Base-by-base conservation (phyloP, 2,888 invertebrate species). In the Scaptomyza cyrtandrae region DNA sequence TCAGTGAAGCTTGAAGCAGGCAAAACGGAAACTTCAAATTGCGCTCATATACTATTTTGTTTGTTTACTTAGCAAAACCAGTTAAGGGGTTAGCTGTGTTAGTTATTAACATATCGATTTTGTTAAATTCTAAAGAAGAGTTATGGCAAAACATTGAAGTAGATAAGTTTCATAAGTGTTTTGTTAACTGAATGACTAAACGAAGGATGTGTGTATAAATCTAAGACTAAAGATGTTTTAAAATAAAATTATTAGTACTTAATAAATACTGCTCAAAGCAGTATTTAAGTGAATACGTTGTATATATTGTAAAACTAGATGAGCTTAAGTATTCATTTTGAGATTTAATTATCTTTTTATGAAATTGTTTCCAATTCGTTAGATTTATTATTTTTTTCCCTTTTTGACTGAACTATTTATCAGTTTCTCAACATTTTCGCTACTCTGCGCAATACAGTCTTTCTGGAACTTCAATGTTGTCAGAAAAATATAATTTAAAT, bases 11-110 rank as follows among this genome's bases (percentile, higher is more conserved):
- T 56, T 53, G 60, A 63, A 55, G 57, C 27, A 41, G 45, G 31
- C 58, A 27, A 56, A 68, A 65, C 43, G 14, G 52, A 58, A 70
- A 55, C 56, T 49, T 31, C n/a, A 27, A 59, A 39, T 56, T 56
- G 39, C 24, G 4, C 56, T 33, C 41, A 49, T 55, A 45, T 55
- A 45, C 49, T 59, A 10, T 10, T 52, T 55, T 37, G 58, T 52
- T 49, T 44, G 45, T 24, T 55, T 39, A 27, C 39, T 52, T 10
- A 19, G 53, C 31, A 41, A 60, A 39, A 46, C 27, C 50, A 50
- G 33, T 33, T 9, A 19, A 13, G 11, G 16, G 19, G 41, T 29
- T 10, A 9, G 29, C n/a, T 13, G 29, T 0, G 16, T 29, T 24
- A 14, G 39, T 44, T 44, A 6, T 16, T 16, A 6, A 27, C 35